Base-by-base conservation (phyloP, 2,113 vertebrate genomes). In the Laticauda laticaudata region DNA sequence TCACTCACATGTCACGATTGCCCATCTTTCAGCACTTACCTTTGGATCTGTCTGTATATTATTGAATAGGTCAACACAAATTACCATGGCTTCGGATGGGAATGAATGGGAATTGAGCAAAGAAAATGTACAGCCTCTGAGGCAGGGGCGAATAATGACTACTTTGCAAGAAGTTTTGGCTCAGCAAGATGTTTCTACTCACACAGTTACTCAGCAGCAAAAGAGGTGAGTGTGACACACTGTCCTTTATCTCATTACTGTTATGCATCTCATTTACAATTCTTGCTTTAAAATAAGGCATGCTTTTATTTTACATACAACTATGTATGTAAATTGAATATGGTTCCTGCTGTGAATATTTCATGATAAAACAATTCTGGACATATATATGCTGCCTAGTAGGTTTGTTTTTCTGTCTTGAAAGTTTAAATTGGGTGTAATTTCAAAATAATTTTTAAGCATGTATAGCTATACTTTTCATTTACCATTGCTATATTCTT, bases 101-200 rank as follows among this genome's bases (percentile, higher is more conserved):
- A 97, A 97, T 21, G 99, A 99, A 87, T 99, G 99, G 99, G 99
- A 99, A 95, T 97, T 99, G 53, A 98, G 98, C 97, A 99, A 99
- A 96, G 99, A 99, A 97, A 99, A 99, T 15, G 99, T 99, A 56
- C 99, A 99, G 94, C 99, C 99, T 7, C 97, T 99, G 75, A 97
- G 98, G 15, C 98, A 98, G 7, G 99, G 99, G 0, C 97, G 99
- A 51, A 95, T 95, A 89, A 98, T 99, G 95, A 97, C 98, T 24
- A 97, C 97, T 23, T 96, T 99, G 91, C 98, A 98, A 45, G 98
- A 98, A 94, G 99, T 98, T 0, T 96, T 99, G 94, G 97, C 97
- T 91, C 98, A 98, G 87, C 98, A 98, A 87, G 98, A 99, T 21
- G 97, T 98, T 11, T 94, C 97, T 24, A 97, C 64, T 91, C 97